Evolutionary conservation across 23 tunicate genomes (phyloP), one percentile per base, ranked within the genome.

Genomic region (Clavelina lepadiformis): DNA sequence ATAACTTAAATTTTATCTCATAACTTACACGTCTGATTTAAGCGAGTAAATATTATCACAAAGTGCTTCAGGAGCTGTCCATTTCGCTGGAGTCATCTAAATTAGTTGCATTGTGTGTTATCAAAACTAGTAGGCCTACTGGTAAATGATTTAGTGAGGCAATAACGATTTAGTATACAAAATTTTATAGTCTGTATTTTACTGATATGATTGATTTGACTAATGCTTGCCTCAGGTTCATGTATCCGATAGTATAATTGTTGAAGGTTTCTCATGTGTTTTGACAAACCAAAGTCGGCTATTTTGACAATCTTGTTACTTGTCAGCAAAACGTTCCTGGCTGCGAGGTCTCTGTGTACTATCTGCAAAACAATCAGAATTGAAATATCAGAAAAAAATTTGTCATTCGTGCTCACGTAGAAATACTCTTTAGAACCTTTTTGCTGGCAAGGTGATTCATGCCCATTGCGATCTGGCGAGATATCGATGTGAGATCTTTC

Each of bases 31-130:
- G 44, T 88, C 96, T 0, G 96, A 88, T 47, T 74, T 73, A n/a
- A 51, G 58, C 3, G 96, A 63, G 38, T 73, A 88, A 51, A 61
- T 80, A 54, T 78, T 74, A 18, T 54, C 69, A 74, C 69, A 49
- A 8, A 88, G 78, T 3, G 96, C 73, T 68, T 88, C 96, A 3
- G 88, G 87, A 1, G 96, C 87, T 15, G 96, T 88, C 96, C 96
- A 88, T 35, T 88, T 88, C 31, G 86, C 96, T 20, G 96, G 96
- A 21, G 87, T 63, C 3, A 82, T 59, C 91, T 82, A 55, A n/a
- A n/a, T n/a, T n/a, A n/a, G n/a, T n/a, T n/a, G n/a, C n/a, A n/a
- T n/a, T n/a, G n/a, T n/a, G n/a, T n/a, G n/a, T n/a, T n/a, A n/a
- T n/a, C n/a, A n/a, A n/a, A n/a, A n/a, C n/a, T n/a, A n/a, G n/a